Conservation (phyloP, 2,888 invertebrate species). For the Rhyacophila evoluta region DNA sequence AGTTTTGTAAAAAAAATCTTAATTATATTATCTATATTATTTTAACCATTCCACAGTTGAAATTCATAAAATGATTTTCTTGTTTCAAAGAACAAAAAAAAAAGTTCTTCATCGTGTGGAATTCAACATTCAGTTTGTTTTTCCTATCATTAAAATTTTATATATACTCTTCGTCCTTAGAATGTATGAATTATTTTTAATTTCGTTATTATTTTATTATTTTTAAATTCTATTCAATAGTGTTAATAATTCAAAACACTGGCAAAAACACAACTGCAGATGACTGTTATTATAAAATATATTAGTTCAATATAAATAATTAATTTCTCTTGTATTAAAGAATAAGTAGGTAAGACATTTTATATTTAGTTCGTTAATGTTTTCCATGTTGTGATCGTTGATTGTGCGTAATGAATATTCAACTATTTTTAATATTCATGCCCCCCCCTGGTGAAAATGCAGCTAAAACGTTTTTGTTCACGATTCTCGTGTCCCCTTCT, state of each 20-base stretch:
- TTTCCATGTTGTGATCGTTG: slow-evolving; percentile 54
- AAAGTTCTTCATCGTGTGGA: slow-evolving; percentile 20
- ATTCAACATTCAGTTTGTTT: slow-evolving; percentile 31
- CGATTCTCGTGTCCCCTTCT: too few species aligned
- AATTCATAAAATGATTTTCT: slow-evolving; percentile 23
- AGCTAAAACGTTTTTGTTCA: slow-evolving; percentile 25
- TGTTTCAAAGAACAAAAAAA: not conserved
- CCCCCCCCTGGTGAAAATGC: slow-evolving; percentile 60
- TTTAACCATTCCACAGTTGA: slow-evolving; percentile 40
- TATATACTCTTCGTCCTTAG: slow-evolving; percentile 39
- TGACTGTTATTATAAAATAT: slow-evolving; percentile 52
- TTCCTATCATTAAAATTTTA: slow-evolving; percentile 34
- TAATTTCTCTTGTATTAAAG: slow-evolving; percentile 50
- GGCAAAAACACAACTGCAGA: slow-evolving; percentile 39
- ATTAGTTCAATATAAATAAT: slow-evolving; percentile 49
- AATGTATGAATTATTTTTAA: slow-evolving; percentile 1
- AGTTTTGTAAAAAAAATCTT: slow-evolving; percentile 33
- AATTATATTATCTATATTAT: slow-evolving; percentile 30
- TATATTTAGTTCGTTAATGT: slow-evolving; percentile 53
- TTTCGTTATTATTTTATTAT: slow-evolving; percentile 45
- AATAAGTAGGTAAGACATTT: slow-evolving; percentile 49
- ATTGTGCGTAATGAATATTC: slow-evolving; percentile 47
- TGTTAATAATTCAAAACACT: slow-evolving; percentile 22
- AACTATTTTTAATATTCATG: slow-evolving; percentile 55
- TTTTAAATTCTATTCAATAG: slow-evolving; percentile 47